phyloP scores from a whole-genome alignment of 2,888 invertebrate genomes.

The Carcina quercana region DNA sequence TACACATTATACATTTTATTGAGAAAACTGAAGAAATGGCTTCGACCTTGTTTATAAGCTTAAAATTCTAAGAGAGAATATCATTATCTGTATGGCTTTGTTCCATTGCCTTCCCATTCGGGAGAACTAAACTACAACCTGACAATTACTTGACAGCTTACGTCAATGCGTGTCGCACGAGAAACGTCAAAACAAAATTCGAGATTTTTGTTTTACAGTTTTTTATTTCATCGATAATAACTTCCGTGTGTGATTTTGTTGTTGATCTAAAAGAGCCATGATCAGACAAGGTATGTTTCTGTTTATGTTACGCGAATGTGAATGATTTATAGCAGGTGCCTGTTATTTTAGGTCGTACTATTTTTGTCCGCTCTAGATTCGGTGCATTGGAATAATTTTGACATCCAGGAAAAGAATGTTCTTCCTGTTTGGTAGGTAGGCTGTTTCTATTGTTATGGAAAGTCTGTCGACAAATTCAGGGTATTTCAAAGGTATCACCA shows the following conservation, averaged over 20 bases:
- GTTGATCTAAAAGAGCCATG: slow-evolving; percentile 9
- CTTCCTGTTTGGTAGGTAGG: slow-evolving; percentile 37
- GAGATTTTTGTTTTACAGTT: slow-evolving; percentile 46
- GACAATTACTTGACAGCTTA: slow-evolving; percentile 6
- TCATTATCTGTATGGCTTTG: too few species aligned
- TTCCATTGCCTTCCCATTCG: too few species aligned
- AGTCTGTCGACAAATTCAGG: too few species aligned
- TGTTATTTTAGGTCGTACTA: slow-evolving; percentile 68
- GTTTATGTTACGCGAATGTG: slow-evolving; percentile 7
- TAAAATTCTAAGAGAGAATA: too few species aligned
- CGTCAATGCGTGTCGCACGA: slow-evolving; percentile 8
- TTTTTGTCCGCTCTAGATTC: slow-evolving; percentile 71
- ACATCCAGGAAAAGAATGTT: slow-evolving; percentile 64
- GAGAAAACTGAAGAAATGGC: too few species aligned
- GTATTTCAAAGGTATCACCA: too few species aligned
- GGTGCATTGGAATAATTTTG: slow-evolving; percentile 65
- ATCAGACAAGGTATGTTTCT: slow-evolving; percentile 11
- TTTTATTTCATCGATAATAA: slow-evolving; percentile 25
- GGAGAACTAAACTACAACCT: too few species aligned
- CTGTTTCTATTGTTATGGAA: too few species aligned
- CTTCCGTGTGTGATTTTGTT: slow-evolving; percentile 18
- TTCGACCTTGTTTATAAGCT: too few species aligned
- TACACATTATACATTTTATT: too few species aligned
- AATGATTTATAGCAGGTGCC: slow-evolving; percentile 21
- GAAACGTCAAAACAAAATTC: slow-evolving; percentile 63